Base-by-base conservation (phyloP, 1,140 invertebrate species). In the Wasmannia auropunctata region DNA sequence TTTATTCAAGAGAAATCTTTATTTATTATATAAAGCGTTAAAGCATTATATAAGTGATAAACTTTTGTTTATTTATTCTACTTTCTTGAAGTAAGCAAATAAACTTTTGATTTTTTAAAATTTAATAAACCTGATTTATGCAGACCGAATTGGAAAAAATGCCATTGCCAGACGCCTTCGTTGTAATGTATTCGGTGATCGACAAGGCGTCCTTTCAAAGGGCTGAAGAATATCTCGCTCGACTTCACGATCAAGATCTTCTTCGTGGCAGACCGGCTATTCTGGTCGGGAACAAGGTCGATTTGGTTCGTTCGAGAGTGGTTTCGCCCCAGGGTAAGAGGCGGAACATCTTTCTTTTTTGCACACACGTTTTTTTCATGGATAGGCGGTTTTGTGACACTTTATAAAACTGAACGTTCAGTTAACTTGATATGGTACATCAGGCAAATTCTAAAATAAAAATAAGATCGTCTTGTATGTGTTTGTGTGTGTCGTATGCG, bases 281-380 rank as follows among this genome's bases (percentile, higher is more conserved):
- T 85, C 95, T 99, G 46, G 98, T 99, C 6, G 99, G 97, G 22
- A 99, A 99, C 95, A 99, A 99, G 96, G 97, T 98, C 77, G 99
- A 99, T 95, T 96, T 99, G 90, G 99, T 98, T 37, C 95, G 99
- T 86, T 98, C 98, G 92, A 96, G 98, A 93, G 97, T 97, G 28
- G 98, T 99, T 19, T 97, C 98, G 22, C 97, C 97, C 31, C 97
- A 99, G 96, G 99, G 98, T 99, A 95, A 96, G 89, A 86, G 74
- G 49, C 79, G 25, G 77, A 40, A 22, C 51, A 56, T 67, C 51
- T 74, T 74, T 58, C 67, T 60, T 74, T 74, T 60, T 83, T 60
- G 43, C 19, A 58, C 10, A 58, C 43, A 70, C 11, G 1, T 72
- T 43, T 83, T 31, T 43, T 43, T 74, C n/a, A 74, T 72, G 51